A percentile compares a stretch with the other conserved stretches of the same genome.
Evolutionary conservation across 2,113 vertebrate species (phyloP).

Genomic region (Caranx ignobilis): DNA sequence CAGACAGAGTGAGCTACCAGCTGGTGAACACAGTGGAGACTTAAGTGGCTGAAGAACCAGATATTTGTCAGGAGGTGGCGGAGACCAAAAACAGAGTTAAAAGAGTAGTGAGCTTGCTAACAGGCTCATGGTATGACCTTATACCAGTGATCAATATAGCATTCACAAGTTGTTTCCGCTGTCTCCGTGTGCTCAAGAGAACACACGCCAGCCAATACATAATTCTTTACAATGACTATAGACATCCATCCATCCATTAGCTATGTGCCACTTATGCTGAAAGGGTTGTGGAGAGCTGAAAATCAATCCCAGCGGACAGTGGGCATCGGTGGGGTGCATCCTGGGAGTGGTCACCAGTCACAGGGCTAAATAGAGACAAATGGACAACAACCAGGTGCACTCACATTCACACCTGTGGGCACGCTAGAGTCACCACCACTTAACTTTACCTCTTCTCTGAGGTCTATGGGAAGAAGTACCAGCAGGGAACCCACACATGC

Average conservation of each 20-base stretch:
- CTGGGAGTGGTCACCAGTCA: too few relatives aligned
- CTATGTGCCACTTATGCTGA: too few relatives aligned
- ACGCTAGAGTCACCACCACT: too few relatives aligned
- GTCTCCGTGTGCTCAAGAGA: background rate
- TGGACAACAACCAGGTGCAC: too few relatives aligned
- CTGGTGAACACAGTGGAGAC: background rate
- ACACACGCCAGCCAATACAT: background rate
- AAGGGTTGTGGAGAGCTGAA: too few relatives aligned
- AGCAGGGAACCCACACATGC: too few relatives aligned
- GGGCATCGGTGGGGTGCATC: too few relatives aligned
- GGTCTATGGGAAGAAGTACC: too few relatives aligned
- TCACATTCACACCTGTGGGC: too few relatives aligned
- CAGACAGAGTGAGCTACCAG: background rate
- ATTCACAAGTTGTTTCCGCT: background rate
- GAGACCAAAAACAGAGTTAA: background rate
- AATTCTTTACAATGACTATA: background rate
- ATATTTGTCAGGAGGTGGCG: background rate
- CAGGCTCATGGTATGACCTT: background rate
- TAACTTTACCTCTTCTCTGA: too few relatives aligned
- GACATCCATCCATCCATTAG: background rate
- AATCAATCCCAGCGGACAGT: too few relatives aligned
- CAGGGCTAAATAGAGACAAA: too few relatives aligned
- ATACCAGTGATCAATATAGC: background rate
- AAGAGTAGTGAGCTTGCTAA: background rate
- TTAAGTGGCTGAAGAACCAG: background rate